Evolutionary conservation across 2,113 vertebrate species (phyloP).

Genomic region (Haemorhous mexicanus): DNA sequence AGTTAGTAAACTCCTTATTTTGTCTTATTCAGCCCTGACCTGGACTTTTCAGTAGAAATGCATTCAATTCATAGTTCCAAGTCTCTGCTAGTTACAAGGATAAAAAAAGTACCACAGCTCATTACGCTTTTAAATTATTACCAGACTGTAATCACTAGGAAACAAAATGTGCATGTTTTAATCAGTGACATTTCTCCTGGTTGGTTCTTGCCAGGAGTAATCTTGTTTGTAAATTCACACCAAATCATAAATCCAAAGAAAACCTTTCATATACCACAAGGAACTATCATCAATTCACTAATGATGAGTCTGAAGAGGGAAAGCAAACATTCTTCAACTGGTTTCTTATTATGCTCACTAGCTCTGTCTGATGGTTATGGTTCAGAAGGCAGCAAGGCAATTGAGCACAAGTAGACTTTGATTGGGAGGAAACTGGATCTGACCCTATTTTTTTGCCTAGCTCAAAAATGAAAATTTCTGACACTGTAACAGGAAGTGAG

Average conservation of each 20-base stretch:
- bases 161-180: not conserved
- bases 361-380: not conserved
- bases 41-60: not conserved
- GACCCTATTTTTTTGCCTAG: not conserved
- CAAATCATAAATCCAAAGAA: not conserved
- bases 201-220: not conserved
- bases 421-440: not conserved
- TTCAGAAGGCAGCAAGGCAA: not conserved
- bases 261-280: not conserved
- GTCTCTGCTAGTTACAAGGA: not conserved
- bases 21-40: not conserved
- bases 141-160: not conserved
- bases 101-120: not conserved
- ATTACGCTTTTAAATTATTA: conserved; percentile 11
- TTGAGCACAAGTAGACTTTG: not conserved
- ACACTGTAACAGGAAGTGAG: not conserved
- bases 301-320: not conserved
- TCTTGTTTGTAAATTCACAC: not conserved
- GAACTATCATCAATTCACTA: not conserved
- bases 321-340: not conserved
- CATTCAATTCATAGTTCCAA: not conserved
- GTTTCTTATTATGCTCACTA: not conserved
- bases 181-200: not conserved
- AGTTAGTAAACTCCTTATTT: not conserved
- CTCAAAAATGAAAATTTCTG: not conserved